These are phyloP conservation scores for Poeciliopsis retropinna DNA, from an alignment of 2,113 vertebrate genomes.

Conservation along the genomic window DNA sequence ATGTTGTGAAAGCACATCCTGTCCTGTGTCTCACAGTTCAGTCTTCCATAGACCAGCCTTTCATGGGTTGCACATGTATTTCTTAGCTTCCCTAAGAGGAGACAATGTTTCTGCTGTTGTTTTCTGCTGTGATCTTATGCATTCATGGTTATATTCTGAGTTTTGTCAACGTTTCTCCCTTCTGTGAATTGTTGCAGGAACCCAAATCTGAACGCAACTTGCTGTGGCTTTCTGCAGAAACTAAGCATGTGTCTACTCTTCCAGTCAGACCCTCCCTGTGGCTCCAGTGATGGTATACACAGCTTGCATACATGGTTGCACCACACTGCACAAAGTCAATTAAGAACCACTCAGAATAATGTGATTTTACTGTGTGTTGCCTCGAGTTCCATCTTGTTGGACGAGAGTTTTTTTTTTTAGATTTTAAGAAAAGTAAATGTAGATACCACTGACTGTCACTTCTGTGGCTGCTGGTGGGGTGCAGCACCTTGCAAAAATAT, in stretches of 20 bases:
- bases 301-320: slow-evolving; percentile 7
- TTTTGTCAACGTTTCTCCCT: slow-evolving; percentile 16
- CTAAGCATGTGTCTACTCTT: slow-evolving; percentile 86
- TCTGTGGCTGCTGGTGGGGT: background rate
- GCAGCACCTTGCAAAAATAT: background rate
- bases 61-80: background rate
- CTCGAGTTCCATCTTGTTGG: too few relatives aligned
- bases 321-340: background rate
- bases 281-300: slow-evolving; percentile 76
- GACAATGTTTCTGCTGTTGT: background rate
- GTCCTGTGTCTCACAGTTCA: slow-evolving; percentile 8
- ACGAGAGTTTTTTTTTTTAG: too few relatives aligned
- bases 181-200: slow-evolving; percentile 78
- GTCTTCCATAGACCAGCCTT: background rate
- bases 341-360: too few relatives aligned
- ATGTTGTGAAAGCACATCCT: slow-evolving; percentile 32
- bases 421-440: too few relatives aligned
- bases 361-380: too few relatives aligned
- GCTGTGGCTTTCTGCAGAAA: slow-evolving; percentile 87
- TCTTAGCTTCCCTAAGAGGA: background rate
- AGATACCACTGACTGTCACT: too few relatives aligned
- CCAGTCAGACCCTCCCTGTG: slow-evolving; percentile 65
- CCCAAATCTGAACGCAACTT: slow-evolving; percentile 85
- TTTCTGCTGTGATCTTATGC: background rate
- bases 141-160: slow-evolving; percentile 10